Evolutionary conservation across 2,888 invertebrate species (phyloP), one percentile per base, ranked within the genome.

Genomic region (Amorpha juglandis): DNA sequence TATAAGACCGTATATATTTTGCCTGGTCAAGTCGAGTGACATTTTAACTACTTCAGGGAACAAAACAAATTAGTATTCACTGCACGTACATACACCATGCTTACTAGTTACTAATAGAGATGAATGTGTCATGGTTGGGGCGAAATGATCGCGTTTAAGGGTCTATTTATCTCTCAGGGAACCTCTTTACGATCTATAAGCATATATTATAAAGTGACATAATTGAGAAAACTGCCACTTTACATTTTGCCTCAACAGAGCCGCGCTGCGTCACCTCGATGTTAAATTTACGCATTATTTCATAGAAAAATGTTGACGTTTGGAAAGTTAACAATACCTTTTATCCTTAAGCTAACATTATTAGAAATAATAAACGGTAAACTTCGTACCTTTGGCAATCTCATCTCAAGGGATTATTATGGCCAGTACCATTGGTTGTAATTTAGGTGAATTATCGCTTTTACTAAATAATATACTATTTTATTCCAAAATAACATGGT

Each of bases 211-310:
- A 62, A 62, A 38, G 62, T 65, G 38, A 21, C n/a, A 12, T 42
- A 65, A 62, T 16, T 65, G n/a, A 65, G 38, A 42, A 62, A 63
- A 65, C 50, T 62, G 62, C 33, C 51, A 38, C 62, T 51, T 65
- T 42, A 55, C 47, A 47, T 47, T 65, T 62, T 42, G 50, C 35
- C 35, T 35, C 11, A 16, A 3, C 55, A 16, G n/a, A 33, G n/a
- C 53, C 0, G n/a, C n/a, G n/a, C n/a, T n/a, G n/a, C n/a, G 38
- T 11, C n/a, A 16, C 38, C 9, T 3, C 38, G 35, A n/a, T 16
- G 55, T 11, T 38, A 7, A 16, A 2, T 9, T 38, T 16, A 19
- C 50, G 50, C 19, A 11, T 16, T 55, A 55, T 16, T 38, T 11
- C 11, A 11, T 11, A 11, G 35, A 38, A 38, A 16, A 35, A 38